These are phyloP conservation scores for Lagria hirta DNA, from an alignment of 2,888 invertebrate genomes.

Conservation along the genomic window DNA sequence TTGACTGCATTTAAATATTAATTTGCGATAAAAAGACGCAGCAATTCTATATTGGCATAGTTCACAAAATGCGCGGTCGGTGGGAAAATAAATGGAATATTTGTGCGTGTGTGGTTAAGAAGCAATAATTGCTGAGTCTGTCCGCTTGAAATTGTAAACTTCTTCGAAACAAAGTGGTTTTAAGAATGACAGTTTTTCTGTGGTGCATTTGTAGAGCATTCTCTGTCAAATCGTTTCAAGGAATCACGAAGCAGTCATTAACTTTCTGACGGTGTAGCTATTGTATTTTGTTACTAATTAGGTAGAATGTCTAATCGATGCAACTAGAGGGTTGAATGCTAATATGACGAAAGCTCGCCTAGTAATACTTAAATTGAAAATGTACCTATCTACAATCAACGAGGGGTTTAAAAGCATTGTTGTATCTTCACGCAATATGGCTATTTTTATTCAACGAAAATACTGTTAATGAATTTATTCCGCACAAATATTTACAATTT, in stretches of 20 bases:
- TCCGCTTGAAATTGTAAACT: slow-evolving; percentile 29
- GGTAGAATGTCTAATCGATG: slow-evolving; percentile 29
- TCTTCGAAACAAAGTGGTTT: slow-evolving; percentile 36
- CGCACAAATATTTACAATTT: slow-evolving; percentile 14
- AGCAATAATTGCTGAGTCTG: slow-evolving; percentile 33
- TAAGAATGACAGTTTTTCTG: slow-evolving; percentile 35
- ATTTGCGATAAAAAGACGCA: slow-evolving; percentile 14
- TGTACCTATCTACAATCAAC: slow-evolving; percentile 26
- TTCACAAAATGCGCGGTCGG: slow-evolving; percentile 19
- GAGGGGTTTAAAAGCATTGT: slow-evolving; percentile 24
- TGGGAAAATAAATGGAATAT: slow-evolving; percentile 35
- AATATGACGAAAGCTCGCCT: slow-evolving; percentile 26
- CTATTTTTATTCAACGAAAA: slow-evolving; percentile 26
- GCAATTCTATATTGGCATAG: slow-evolving; percentile 16
- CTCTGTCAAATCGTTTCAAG: slow-evolving; percentile 41
- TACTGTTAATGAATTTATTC: slow-evolving; percentile 17
- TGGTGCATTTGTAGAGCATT: slow-evolving; percentile 28
- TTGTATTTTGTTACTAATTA: slow-evolving; percentile 41
- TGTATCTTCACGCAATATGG: slow-evolving; percentile 24
- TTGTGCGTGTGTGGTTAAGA: slow-evolving; percentile 38
- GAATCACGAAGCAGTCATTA: slow-evolving; percentile 39
- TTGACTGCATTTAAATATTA: no score
- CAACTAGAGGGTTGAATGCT: slow-evolving; percentile 22
- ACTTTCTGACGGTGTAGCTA: slow-evolving; percentile 36
- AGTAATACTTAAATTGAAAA: slow-evolving; percentile 25